Conservation (phyloP, 2,888 invertebrate species). For the Parnassius orleans region DNA sequence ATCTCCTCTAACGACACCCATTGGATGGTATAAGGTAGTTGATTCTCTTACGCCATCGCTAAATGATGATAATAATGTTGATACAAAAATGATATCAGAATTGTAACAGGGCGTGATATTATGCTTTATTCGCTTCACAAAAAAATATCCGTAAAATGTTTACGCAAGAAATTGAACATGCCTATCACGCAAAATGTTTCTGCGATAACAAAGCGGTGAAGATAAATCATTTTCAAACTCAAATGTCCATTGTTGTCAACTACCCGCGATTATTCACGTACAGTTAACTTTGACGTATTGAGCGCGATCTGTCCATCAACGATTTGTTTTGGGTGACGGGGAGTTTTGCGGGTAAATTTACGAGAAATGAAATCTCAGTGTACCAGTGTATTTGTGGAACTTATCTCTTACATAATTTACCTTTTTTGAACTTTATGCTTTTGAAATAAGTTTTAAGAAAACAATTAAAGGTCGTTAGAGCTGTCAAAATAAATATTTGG, state of each 20-base stretch:
- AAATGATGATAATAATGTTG: too few relatives aligned
- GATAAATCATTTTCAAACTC: slow-evolving; percentile 11
- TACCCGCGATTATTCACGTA: slow-evolving; percentile 13
- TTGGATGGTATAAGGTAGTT: too few relatives aligned
- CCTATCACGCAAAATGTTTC: background rate
- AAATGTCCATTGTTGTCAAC: slow-evolving; percentile 15
- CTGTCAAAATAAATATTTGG: too few relatives aligned
- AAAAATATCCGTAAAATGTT: background rate
- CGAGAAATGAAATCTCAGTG: background rate
- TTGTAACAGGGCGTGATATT: too few relatives aligned
- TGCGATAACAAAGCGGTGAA: background rate
- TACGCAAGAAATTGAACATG: background rate
- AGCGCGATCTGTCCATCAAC: slow-evolving; percentile 9
- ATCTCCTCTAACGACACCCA: too few relatives aligned
- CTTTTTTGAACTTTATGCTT: background rate
- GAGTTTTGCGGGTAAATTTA: slow-evolving; percentile 13
- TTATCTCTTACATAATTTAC: background rate
- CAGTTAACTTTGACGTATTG: slow-evolving; percentile 12
- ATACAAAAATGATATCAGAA: too few relatives aligned
- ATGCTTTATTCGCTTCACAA: background rate
- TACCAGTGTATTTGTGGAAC: background rate
- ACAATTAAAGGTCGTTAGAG: too few relatives aligned
- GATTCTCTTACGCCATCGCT: too few relatives aligned
- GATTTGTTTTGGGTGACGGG: slow-evolving; percentile 13
- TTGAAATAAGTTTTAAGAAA: background rate